Evolutionary conservation across 2,113 vertebrate species (phyloP).

Genomic region (Tautogolabrus adspersus): DNA sequence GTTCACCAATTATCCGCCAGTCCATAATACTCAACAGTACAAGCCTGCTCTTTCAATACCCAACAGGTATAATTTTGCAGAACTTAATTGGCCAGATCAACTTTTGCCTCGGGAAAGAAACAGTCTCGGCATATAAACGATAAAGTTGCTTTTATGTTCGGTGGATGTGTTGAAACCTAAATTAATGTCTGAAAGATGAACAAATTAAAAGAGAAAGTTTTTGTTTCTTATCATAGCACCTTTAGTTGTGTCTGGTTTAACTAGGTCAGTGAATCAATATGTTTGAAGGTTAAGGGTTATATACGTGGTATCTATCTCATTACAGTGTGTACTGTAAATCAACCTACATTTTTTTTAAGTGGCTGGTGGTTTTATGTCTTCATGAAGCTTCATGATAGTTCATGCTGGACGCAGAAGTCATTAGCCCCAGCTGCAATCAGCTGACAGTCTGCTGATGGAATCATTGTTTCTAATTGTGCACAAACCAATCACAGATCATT

Average conservation of each 20-base stretch:
- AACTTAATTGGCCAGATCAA: constrained; percentile 35
- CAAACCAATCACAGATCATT: too few relatives aligned
- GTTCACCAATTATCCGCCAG: constrained; percentile 45
- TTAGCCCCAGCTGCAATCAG: too few relatives aligned
- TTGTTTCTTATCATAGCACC: too few relatives aligned
- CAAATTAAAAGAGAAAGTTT: neutral
- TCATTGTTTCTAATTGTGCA: too few relatives aligned
- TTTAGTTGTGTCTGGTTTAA: neutral
- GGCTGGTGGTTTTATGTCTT: too few relatives aligned
- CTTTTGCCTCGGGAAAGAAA: constrained; percentile 10
- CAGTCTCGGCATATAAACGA: constrained; percentile 19
- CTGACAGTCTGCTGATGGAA: too few relatives aligned
- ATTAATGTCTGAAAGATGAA: neutral
- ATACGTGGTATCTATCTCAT: neutral
- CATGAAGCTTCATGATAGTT: too few relatives aligned
- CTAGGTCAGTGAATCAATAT: neutral
- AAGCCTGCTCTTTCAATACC: constrained; percentile 20
- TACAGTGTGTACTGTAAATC: neutral
- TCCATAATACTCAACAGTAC: constrained; percentile 24
- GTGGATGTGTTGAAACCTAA: neutral
- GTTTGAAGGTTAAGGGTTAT: neutral
- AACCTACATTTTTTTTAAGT: too few relatives aligned
- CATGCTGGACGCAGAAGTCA: too few relatives aligned
- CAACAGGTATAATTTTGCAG: constrained; percentile 35
- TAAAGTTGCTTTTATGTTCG: neutral